These are phyloP conservation scores for Pseudoatta argentina DNA, from an alignment of 1,140 invertebrate species.

Conservation along the genomic window DNA sequence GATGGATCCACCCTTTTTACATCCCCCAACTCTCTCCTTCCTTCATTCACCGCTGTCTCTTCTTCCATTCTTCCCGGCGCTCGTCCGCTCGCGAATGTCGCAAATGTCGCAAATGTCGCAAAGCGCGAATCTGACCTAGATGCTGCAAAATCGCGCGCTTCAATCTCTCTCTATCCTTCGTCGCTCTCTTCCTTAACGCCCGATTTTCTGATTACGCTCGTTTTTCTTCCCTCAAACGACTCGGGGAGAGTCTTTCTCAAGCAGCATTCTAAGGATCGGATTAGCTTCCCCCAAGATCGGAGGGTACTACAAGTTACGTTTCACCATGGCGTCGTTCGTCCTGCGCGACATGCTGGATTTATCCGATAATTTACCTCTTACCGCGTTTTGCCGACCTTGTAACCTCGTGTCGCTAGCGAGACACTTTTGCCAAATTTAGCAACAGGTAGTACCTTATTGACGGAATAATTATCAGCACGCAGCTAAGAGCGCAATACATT, in stretches of 20 bases:
- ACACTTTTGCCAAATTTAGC: slow-evolving; percentile 63
- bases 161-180: neutral
- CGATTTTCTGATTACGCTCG: slow-evolving; percentile 61
- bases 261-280: slow-evolving; percentile 58
- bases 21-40: neutral
- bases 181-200: slow-evolving; percentile 44
- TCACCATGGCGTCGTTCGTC: slow-evolving; percentile 26
- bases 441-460: slow-evolving; percentile 62
- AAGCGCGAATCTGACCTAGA: slow-evolving; percentile 47
- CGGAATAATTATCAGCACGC: slow-evolving; percentile 28
- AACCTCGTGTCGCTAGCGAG: slow-evolving; percentile 30
- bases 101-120: slow-evolving; percentile 34
- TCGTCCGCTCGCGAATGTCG: slow-evolving; percentile 31
- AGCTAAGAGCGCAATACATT: neutral
- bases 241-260: slow-evolving; percentile 45
- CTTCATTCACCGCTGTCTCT: neutral
- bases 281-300: slow-evolving; percentile 42
- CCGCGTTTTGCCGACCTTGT: slow-evolving; percentile 30
- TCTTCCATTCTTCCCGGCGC: neutral
- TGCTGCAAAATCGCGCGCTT: slow-evolving; percentile 41
- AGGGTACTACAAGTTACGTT: slow-evolving; percentile 48
- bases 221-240: slow-evolving; percentile 56
- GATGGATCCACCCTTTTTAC: slow-evolving; percentile 66
- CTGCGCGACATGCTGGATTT: slow-evolving; percentile 39
- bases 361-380: slow-evolving; percentile 36